Base-by-base conservation (phyloP, 2,113 vertebrate species). In the Microcebus jonahi region DNA sequence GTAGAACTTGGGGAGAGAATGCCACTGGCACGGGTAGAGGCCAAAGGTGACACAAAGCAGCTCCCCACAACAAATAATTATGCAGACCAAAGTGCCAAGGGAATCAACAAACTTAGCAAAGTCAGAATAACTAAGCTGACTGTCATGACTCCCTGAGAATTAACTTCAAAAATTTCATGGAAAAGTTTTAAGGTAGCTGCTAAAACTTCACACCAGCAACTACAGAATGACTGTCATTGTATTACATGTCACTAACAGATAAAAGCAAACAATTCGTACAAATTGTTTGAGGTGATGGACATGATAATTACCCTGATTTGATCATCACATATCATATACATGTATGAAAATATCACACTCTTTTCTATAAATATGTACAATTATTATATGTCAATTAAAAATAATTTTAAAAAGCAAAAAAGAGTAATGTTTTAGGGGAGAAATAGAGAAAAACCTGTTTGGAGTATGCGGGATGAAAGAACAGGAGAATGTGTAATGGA, bases 121-220 rank as follows among this genome's bases (percentile, higher is more conserved):
- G 55, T 79, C 57, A 93, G 94, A 96, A 63, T 71, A 88, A 79
- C n/a, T 50, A 82, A 84, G 21, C 29, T 68, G 61, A 80, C 70
- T 85, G 79, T 55, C 42, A 86, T 53, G 34, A 79, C 48, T 73
- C 87, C 42, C 36, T 76, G 89, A 42, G 29, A 83, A 89, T 75
- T 90, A 96, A 61, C 13, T 88, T 82, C n/a, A 88, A 29, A 95
- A 76, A 91, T 89, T 8, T 31, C 14, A 75, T 8, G 70, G 76
- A 50, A 34, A 83, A 25, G 12, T 82, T 91, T n/a, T 48, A 76
- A 88, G 8, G 31, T 34, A 92, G 50, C 63, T 88, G 57, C 76
- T 93, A 91, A 92, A 92, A 84, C 25, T 81, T 92, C 77, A 80
- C 63, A 65, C 79, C 48, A 76, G 39, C 45, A 83, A 73, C 55